phyloP scores from a whole-genome alignment of 2,888 invertebrate species.

The Cephus nigrinus region DNA sequence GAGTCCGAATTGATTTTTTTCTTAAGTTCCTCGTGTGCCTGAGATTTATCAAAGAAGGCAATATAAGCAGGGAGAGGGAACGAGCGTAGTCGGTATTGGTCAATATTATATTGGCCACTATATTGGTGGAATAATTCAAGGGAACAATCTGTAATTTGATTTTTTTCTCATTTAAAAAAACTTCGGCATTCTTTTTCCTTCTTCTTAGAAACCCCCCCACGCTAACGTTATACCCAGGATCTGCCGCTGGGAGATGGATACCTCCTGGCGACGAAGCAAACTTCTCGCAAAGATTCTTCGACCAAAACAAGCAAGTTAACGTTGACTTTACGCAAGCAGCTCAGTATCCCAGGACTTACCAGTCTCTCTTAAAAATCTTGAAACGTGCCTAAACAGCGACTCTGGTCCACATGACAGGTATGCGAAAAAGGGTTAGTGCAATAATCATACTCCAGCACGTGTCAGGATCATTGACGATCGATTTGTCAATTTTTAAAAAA shows the following conservation, averaged over 20 bases:
- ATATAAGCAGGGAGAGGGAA: neutral
- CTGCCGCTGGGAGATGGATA: no score
- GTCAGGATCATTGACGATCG: neutral
- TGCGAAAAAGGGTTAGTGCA: neutral
- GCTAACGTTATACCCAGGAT: no score
- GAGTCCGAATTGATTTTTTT: no score
- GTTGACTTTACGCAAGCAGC: neutral
- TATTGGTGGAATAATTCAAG: neutral
- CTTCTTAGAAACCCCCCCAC: no score
- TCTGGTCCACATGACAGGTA: neutral
- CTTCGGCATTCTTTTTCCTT: neutral
- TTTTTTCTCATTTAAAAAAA: neutral
- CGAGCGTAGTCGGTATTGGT: neutral
- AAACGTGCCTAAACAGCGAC: neutral
- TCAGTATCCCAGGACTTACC: neutral
- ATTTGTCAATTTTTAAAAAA: neutral
- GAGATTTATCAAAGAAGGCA: no score
- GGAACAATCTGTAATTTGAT: no score
- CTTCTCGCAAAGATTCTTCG: neutral
- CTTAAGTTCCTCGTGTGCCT: no score
- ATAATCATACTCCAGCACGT: neutral
- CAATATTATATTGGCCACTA: no score
- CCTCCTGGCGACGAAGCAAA: neutral
- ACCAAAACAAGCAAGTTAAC: neutral
- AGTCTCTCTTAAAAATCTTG: neutral